Base-by-base conservation (phyloP, 2,888 invertebrate species). In the Tetragonula carbonaria region DNA sequence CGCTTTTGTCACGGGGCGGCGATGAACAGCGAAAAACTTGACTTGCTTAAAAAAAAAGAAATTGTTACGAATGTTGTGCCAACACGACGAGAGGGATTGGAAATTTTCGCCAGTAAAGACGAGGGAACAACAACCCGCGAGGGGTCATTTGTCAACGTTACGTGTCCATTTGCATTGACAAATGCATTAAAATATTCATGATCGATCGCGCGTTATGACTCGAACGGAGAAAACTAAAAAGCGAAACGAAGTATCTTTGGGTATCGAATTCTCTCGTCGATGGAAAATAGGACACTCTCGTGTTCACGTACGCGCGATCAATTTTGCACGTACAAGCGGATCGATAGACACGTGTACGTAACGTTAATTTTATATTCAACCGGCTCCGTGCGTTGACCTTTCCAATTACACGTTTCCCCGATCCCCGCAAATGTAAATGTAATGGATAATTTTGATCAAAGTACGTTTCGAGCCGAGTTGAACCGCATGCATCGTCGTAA, bases 121-220 rank as follows among this genome's bases (percentile, higher is more conserved):
- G 53, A 11, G 8, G 33, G 3, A 33, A 33, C 33, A 33, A 33
- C 33, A 33, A 33, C 2, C 33, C 33, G 33, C 33, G 33, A 33
- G 2, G 5, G 4, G 0, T 55, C 67, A 74, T 82, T 74, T 59
- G 74, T 82, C 82, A 78, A 62, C 18, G n/a, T 78, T 82, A 38
- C 45, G 59, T 5, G 28, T 2, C 8, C 21, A 62, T 74, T 55
- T 62, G 51, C 51, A n/a, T 53, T 18, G 74, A 78, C 67, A 59
- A 51, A 18, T 45, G n/a, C 53, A n/a, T 71, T 75, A 65, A 50
- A 79, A 53, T 70, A 51, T 82, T 82, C 38, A 51, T 63, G 67
- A 80, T 72, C 66, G 74, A 78, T 79, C 28, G 45, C 28, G 45
- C 33, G 21, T 23, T 51, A 16, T 33, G 72, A 63, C 65, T 57